Conservation (phyloP, 2,113 vertebrate species). For the Poeciliopsis retropinna region DNA sequence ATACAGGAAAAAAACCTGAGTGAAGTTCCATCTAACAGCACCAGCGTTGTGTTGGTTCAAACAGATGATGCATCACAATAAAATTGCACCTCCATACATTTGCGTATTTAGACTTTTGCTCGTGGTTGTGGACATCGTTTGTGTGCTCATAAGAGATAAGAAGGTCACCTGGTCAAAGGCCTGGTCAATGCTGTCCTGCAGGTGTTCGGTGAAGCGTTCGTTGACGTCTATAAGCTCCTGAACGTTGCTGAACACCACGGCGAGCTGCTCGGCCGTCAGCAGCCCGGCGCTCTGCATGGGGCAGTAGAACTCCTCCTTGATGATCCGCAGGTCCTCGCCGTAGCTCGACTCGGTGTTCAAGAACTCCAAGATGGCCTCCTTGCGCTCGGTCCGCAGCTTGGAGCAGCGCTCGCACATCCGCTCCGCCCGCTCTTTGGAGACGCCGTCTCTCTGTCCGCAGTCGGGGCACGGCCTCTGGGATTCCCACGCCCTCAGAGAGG, state of each 20-base stretch:
- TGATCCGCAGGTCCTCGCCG: constrained; percentile 88
- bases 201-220: constrained; percentile 87
- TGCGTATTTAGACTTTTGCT: no score
- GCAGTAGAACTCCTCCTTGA: constrained; percentile 90
- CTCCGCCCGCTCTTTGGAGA: constrained; percentile 69
- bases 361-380: constrained; percentile 91
- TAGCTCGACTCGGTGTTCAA: constrained; percentile 91
- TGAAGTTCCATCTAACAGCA: no score
- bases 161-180: constrained; percentile 85
- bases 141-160: neutral
- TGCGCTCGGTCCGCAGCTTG: constrained; percentile 87
- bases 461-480: constrained; percentile 86
- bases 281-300: constrained; percentile 89
- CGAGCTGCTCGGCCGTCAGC: constrained; percentile 86
- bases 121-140: neutral
- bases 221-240: constrained; percentile 91
- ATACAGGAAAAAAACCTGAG: no score
- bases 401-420: constrained; percentile 87
- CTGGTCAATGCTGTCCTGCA: constrained; percentile 90
- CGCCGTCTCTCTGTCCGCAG: constrained; percentile 85
- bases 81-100: no score
- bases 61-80: no score
- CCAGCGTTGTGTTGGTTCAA: no score
- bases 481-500: constrained; percentile 84
- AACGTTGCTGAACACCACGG: constrained; percentile 88